These are phyloP conservation scores for Zonitis immaculata DNA, from an alignment of 2,888 invertebrate genomes.

Conservation along the genomic window DNA sequence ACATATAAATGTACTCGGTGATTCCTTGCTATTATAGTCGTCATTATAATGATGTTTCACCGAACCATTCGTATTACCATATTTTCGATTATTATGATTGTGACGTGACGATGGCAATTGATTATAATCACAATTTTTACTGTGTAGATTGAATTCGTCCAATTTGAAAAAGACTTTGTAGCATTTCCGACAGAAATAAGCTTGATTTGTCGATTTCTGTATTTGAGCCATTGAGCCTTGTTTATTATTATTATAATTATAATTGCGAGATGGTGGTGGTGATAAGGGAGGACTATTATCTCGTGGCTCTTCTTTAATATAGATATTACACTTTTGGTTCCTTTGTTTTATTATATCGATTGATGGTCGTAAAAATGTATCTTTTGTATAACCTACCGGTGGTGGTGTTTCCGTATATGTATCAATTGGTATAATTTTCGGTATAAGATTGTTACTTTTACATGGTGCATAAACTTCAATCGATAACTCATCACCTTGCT, in stretches of 20 bases:
- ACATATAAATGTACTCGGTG: slow-evolving; percentile 37
- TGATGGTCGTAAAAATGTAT: too few relatives aligned
- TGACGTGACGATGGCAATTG: slow-evolving; percentile 27
- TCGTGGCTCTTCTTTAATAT: slow-evolving; percentile 25
- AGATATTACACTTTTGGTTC: slow-evolving; percentile 12
- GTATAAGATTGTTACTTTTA: slow-evolving; percentile 36
- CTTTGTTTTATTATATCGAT: slow-evolving; percentile 17
- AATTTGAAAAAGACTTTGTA: slow-evolving; percentile 47
- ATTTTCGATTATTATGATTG: slow-evolving; percentile 4
- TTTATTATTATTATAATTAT: background rate
- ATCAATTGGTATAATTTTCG: slow-evolving; percentile 34
- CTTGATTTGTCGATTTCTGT: slow-evolving; percentile 37
- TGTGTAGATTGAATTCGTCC: slow-evolving; percentile 47
- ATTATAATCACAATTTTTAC: slow-evolving; percentile 38
- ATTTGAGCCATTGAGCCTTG: background rate
- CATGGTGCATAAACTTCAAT: slow-evolving; percentile 42
- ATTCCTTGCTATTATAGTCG: background rate
- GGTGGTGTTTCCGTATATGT: slow-evolving; percentile 22
- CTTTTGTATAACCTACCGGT: slow-evolving; percentile 12
- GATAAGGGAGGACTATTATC: slow-evolving; percentile 2
- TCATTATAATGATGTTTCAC: slow-evolving; percentile 17
- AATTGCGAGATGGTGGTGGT: slow-evolving; percentile 3
- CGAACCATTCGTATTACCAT: slow-evolving; percentile 25
- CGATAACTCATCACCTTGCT: slow-evolving; percentile 36
- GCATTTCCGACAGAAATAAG: slow-evolving; percentile 48